phyloP scores from a whole-genome alignment of 30 jellyfish, hydroid and myxozoan species.

The Catostylus mosaicus region DNA sequence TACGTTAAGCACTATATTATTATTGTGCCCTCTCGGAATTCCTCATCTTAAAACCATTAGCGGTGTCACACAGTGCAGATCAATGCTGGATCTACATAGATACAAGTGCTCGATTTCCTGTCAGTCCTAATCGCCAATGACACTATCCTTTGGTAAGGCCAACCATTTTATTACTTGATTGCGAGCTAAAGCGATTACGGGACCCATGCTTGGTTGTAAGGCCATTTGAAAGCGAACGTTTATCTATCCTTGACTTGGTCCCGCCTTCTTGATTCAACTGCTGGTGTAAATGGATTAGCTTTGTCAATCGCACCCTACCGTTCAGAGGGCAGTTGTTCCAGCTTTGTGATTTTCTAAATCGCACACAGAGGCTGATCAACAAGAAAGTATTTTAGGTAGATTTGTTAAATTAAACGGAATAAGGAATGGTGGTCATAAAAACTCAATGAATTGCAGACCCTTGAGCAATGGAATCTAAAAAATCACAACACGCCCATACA shows the following conservation, averaged over 20 bases:
- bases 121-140: conserved; percentile 47
- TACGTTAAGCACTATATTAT: conserved; percentile 1
- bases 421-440: too few relatives aligned
- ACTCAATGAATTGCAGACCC: too few relatives aligned
- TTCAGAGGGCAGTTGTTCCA: conserved; percentile 53
- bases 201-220: conserved; percentile 57
- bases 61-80: conserved; percentile 27
- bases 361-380: conserved; percentile 32
- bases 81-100: conserved; percentile 46
- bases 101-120: conserved; percentile 51
- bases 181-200: conserved; percentile 59
- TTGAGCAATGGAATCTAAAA: too few relatives aligned
- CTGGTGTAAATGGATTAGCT: conserved; percentile 69
- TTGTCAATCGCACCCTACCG: conserved; percentile 63
- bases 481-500: too few relatives aligned
- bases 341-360: conserved; percentile 14
- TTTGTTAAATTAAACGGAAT: too few relatives aligned
- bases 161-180: conserved; percentile 49
- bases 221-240: conserved; percentile 65
- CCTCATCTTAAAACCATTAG: conserved; percentile 41
- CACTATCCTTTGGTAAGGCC: conserved; percentile 42
- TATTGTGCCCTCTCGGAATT: conserved; percentile 19
- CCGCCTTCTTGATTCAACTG: conserved; percentile 71
- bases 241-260: conserved; percentile 66
- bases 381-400: conserved; percentile 32